Evolutionary conservation across 2,113 vertebrate genomes (phyloP).

Genomic region (Pollachius pollachius): DNA sequence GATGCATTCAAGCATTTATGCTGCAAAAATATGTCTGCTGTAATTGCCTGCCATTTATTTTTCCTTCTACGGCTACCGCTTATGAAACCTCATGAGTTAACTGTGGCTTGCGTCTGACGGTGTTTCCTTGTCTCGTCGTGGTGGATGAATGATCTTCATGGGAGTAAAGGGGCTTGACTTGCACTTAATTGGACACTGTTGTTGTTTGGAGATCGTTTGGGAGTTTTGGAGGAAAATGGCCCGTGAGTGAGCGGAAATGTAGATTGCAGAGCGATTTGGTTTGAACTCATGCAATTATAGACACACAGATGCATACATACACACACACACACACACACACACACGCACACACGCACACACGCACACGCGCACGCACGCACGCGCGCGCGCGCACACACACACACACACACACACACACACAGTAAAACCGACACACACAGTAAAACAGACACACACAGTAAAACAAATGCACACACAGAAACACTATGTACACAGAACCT

Average conservation of each 20-base stretch:
- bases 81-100: no score
- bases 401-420: background rate
- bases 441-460: no score
- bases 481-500: no score
- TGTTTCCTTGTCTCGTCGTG: slow-evolving; percentile 29
- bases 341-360: no score
- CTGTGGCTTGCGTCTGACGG: slow-evolving; percentile 40
- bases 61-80: slow-evolving; percentile 27
- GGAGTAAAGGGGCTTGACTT: slow-evolving; percentile 35
- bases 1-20: slow-evolving; percentile 43
- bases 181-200: slow-evolving; percentile 42
- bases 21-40: slow-evolving; percentile 35
- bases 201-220: slow-evolving; percentile 33
- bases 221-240: slow-evolving; percentile 30
- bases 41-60: slow-evolving; percentile 48
- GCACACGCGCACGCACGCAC: background rate
- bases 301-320: slow-evolving; percentile 3
- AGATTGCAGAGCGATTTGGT: slow-evolving; percentile 17
- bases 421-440: no score
- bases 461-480: no score
- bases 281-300: background rate
- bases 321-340: background rate
- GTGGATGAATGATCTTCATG: slow-evolving; percentile 37
- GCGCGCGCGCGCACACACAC: background rate
- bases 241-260: slow-evolving; percentile 28